Conservation (phyloP, 2,888 invertebrate species). For the Euclidia mi region DNA sequence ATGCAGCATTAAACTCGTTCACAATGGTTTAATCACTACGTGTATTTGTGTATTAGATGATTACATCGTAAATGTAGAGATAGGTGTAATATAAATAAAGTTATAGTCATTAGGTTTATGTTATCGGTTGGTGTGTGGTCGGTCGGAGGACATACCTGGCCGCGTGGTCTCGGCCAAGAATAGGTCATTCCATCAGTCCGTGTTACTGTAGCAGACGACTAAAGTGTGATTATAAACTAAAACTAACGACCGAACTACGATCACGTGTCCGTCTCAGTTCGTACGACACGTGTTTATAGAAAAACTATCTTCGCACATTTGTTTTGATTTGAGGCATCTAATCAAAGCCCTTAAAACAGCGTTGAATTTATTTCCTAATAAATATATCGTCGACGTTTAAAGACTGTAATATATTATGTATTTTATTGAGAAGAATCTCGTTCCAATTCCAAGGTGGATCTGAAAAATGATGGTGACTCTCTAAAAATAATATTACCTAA, state of each 20-base stretch:
- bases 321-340: slow-evolving; percentile 4
- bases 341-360: too few relatives aligned
- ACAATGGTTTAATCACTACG: slow-evolving; percentile 36
- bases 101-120: too few relatives aligned
- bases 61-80: not conserved
- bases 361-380: not conserved
- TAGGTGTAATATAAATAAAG: not conserved
- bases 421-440: too few relatives aligned
- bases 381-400: too few relatives aligned
- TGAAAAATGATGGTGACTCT: too few relatives aligned
- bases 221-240: slow-evolving; percentile 1
- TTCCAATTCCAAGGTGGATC: too few relatives aligned
- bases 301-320: slow-evolving; percentile 3
- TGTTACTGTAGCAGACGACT: not conserved
- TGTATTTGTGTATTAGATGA: not conserved
- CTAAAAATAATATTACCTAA: too few relatives aligned
- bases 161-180: slow-evolving; percentile 2
- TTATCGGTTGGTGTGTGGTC: not conserved
- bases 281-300: slow-evolving; percentile 3
- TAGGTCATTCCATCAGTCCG: slow-evolving; percentile 6
- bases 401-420: too few relatives aligned
- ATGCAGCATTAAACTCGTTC: slow-evolving; percentile 50
- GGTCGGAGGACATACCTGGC: slow-evolving; percentile 2
- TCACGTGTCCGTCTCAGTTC: not conserved
- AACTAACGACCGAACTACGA: not conserved